phyloP scores from a whole-genome alignment of 2,888 invertebrate genomes.

The Craniophora ligustri region DNA sequence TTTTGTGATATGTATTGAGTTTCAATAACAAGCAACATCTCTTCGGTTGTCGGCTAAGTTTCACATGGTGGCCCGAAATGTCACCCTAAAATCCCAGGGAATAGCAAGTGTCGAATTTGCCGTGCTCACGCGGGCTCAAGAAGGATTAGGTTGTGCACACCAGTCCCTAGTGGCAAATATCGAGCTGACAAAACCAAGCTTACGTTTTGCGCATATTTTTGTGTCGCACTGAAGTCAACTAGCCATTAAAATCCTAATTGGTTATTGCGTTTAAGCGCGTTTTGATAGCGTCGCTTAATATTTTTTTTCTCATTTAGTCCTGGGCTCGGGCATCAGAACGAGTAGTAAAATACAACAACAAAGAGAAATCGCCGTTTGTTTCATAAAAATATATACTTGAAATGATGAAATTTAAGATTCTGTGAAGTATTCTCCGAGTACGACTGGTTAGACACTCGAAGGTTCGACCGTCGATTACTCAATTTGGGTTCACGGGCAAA shows the following conservation, averaged over 20 bases:
- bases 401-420: background rate
- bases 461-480: too few species aligned
- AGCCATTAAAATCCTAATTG: too few species aligned
- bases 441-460: background rate
- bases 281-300: too few species aligned
- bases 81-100: constrained; percentile 52
- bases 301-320: too few species aligned
- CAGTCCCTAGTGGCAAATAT: constrained; percentile 48
- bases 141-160: constrained; percentile 60
- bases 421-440: background rate
- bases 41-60: constrained; percentile 19
- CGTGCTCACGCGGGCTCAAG: constrained; percentile 60
- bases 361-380: too few species aligned
- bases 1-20: background rate
- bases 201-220: constrained; percentile 38
- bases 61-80: constrained; percentile 29
- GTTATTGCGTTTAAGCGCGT: too few species aligned
- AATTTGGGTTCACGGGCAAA: too few species aligned
- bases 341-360: too few species aligned
- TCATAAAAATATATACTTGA: too few species aligned
- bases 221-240: too few species aligned
- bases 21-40: constrained; percentile 4
- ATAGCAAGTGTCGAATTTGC: constrained; percentile 51
- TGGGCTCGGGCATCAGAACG: too few species aligned
- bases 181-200: constrained; percentile 49